Percentiles rank a stretch among this genome's conserved stretches.
Conservation (phyloP, 2,113 vertebrate species). For the Dicerorhinus sumatrensis region DNA sequence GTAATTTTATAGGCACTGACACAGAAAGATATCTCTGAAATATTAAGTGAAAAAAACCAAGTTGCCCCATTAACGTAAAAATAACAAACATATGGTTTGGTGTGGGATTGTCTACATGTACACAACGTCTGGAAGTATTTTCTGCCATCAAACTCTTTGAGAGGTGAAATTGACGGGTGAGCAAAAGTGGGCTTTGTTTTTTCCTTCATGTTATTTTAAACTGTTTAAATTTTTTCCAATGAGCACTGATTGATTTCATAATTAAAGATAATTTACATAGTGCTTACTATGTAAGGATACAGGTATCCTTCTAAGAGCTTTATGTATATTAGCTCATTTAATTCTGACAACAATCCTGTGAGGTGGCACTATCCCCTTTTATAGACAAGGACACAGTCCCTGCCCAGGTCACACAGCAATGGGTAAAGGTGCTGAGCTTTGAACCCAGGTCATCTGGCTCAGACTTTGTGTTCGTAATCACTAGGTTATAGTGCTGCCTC, state of each 20-base stretch:
- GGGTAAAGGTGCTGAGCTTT: constrained; percentile 22
- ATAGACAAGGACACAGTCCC: background rate
- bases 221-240: background rate
- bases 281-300: background rate
- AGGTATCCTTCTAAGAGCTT: background rate
- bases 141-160: background rate
- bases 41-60: background rate
- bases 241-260: background rate
- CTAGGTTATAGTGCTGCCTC: background rate
- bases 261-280: background rate
- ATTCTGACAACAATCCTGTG: background rate
- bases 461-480: constrained; percentile 19
- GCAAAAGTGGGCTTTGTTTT: background rate
- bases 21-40: background rate
- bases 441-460: background rate
- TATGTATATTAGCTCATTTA: background rate
- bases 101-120: background rate
- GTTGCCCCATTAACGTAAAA: background rate
- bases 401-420: background rate
- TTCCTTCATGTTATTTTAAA: constrained; percentile 17
- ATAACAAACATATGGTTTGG: background rate
- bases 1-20: background rate
- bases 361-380: background rate
- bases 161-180: background rate
- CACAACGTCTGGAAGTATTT: background rate